Percentiles rank a stretch among this genome's conserved stretches.
Evolutionary conservation across 2,888 invertebrate genomes (phyloP).

Genomic region (Cheilosia vernalis): DNA sequence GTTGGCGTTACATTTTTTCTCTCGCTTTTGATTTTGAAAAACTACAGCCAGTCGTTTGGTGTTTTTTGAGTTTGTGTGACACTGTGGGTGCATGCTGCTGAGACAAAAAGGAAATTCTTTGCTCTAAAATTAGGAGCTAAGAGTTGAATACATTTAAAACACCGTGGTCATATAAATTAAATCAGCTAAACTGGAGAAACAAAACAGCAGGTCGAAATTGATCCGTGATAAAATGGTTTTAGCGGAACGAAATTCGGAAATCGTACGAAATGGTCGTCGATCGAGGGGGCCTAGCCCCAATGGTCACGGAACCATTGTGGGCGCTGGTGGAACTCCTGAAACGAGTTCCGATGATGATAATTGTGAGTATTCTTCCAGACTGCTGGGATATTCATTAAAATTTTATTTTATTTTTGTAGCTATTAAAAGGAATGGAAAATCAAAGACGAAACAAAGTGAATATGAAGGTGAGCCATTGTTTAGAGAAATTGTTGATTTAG

Average conservation of each 20-base stretch:
- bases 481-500: too few species aligned
- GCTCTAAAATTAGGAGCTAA: constrained; percentile 6
- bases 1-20: constrained; percentile 61
- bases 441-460: constrained; percentile 83
- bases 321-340: constrained; percentile 87
- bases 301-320: constrained; percentile 84
- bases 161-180: constrained; percentile 23
- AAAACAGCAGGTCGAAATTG: constrained; percentile 79
- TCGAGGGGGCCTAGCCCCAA: constrained; percentile 96
- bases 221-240: constrained; percentile 89
- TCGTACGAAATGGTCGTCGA: constrained; percentile 92
- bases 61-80: constrained; percentile 35
- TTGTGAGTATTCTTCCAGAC: constrained; percentile 84
- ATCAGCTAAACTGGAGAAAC: constrained; percentile 71
- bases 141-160: constrained; percentile 4
- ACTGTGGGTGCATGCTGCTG: constrained; percentile 28
- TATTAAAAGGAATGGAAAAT: constrained; percentile 83
- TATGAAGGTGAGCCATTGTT: constrained; percentile 81
- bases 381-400: constrained; percentile 4
- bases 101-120: constrained; percentile 17
- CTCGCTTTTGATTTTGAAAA: constrained; percentile 39
- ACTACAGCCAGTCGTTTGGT: constrained; percentile 28
- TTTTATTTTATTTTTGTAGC: constrained; percentile 77
- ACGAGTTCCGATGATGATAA: constrained; percentile 94
- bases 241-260: constrained; percentile 93